phyloP scores from a whole-genome alignment of 92 coral and sea anemone genomes.

The Scolanthus callimorphus region DNA sequence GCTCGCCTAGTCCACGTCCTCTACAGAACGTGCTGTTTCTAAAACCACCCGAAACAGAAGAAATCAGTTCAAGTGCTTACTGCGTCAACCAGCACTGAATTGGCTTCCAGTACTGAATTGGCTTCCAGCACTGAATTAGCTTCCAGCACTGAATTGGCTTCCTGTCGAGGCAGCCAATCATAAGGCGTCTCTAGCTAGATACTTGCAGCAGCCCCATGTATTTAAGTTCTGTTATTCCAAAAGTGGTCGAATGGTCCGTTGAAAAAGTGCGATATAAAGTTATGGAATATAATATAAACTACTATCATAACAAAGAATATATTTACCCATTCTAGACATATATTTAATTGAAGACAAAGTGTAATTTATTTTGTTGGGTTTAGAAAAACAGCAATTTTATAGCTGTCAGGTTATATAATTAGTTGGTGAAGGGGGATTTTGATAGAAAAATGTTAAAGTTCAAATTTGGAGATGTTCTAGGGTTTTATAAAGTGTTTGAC shows the following conservation, averaged over 20 bases:
- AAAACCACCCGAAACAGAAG: background rate
- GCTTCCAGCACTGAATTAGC: background rate
- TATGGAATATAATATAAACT: too few species aligned
- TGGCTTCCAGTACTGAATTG: background rate
- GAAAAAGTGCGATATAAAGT: too few species aligned
- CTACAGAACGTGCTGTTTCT: background rate
- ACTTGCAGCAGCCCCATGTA: background rate
- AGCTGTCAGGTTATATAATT: too few species aligned
- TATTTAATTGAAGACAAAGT: background rate
- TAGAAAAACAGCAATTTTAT: too few species aligned
- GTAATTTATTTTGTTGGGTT: slow-evolving; percentile 8
- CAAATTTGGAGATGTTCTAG: too few species aligned
- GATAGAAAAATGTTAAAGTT: too few species aligned
- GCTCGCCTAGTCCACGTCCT: background rate
- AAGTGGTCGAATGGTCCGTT: too few species aligned
- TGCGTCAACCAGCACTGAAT: background rate
- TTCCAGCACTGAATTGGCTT: background rate
- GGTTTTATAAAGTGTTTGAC: too few species aligned
- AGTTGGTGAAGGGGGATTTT: too few species aligned
- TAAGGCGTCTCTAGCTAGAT: background rate
- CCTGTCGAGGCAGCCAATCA: background rate
- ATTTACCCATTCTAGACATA: background rate
- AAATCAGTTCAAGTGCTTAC: background rate
- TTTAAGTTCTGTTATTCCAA: too few species aligned
- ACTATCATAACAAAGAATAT: too few species aligned